phyloP scores from a whole-genome alignment of 2,888 invertebrate genomes.

The Ceramica pisi region DNA sequence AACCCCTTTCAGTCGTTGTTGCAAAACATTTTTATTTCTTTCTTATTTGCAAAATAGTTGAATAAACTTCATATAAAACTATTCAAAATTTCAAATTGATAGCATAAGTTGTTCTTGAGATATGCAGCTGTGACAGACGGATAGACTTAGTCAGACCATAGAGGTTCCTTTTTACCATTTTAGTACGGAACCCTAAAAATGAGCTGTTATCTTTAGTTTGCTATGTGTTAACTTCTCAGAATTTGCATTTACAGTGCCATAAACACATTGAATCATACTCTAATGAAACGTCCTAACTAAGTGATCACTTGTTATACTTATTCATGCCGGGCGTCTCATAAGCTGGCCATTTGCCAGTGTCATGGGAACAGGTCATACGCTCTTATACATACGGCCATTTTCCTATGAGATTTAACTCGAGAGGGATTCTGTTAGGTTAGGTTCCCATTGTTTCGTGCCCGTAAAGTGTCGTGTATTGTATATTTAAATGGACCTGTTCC shows the following conservation, averaged over 20 bases:
- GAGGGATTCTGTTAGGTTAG: neutral
- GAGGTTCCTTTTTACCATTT: too few species aligned
- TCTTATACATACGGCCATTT: conserved; percentile 28
- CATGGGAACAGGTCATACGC: conserved; percentile 17
- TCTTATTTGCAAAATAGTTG: too few species aligned
- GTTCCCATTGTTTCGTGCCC: neutral
- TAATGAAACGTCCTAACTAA: neutral
- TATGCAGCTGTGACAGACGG: too few species aligned
- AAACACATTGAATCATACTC: conserved; percentile 7
- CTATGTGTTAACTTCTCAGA: too few species aligned
- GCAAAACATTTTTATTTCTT: too few species aligned
- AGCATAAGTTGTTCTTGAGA: too few species aligned
- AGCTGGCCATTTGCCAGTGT: conserved; percentile 40
- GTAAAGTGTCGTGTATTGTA: neutral
- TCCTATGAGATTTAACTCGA: conserved; percentile 21
- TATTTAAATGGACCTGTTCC: conserved; percentile 8
- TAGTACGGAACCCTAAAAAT: too few species aligned
- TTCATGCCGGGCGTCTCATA: conserved; percentile 4
- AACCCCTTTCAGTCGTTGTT: too few species aligned
- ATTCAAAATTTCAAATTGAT: too few species aligned
- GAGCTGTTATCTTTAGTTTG: too few species aligned
- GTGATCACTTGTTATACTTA: conserved; percentile 19
- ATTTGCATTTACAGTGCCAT: neutral
- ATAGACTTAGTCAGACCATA: too few species aligned
- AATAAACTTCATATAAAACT: too few species aligned